phyloP scores from a whole-genome alignment of 2,113 vertebrate genomes.

The Leucopternis melanops region DNA sequence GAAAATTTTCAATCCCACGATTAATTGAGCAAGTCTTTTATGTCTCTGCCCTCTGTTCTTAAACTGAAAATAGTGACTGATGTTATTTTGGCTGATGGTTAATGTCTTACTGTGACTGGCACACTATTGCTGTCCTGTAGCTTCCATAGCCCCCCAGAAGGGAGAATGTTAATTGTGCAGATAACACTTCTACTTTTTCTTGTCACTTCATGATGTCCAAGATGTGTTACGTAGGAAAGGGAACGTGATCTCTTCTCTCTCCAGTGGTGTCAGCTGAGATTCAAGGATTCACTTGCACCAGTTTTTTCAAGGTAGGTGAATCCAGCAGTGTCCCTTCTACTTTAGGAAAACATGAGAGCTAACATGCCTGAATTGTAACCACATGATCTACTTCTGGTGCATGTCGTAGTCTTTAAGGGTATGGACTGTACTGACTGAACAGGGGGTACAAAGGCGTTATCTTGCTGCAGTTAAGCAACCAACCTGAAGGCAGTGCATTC shows the following conservation, averaged over 20 bases:
- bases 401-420: neutral
- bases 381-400: neutral
- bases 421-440: neutral
- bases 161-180: neutral
- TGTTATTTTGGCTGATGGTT: neutral
- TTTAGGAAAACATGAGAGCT: neutral
- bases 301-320: neutral
- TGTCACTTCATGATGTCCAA: neutral
- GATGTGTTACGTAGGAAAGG: neutral
- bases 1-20: slow-evolving; percentile 8
- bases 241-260: neutral
- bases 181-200: neutral
- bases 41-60: neutral
- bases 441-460: neutral
- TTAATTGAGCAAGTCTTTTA: neutral
- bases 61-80: neutral
- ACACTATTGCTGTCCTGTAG: neutral
- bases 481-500: neutral
- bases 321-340: neutral
- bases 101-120: neutral
- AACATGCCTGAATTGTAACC: neutral
- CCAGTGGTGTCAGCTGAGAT: neutral
- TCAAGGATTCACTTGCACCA: neutral
- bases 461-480: neutral
- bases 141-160: neutral